Evolutionary conservation across 2,888 invertebrate species (phyloP).

Genomic region (Sphaeridia pumilis): DNA sequence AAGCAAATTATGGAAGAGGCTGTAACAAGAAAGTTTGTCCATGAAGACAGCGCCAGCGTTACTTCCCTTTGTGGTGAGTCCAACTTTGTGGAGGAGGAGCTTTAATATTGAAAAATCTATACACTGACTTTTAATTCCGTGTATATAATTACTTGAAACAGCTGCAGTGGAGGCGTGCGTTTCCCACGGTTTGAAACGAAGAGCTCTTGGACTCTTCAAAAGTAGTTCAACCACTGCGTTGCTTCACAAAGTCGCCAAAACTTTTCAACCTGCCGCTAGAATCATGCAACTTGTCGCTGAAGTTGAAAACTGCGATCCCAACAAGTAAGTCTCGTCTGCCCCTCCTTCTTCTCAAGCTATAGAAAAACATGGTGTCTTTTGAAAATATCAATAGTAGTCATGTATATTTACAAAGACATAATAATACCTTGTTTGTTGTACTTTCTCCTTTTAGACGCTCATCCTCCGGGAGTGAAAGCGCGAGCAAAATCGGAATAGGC

Average conservation of each 20-base stretch:
- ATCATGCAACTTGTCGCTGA: conserved; percentile 68
- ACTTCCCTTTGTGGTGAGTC: conserved; percentile 74
- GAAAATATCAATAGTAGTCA: too few relatives aligned
- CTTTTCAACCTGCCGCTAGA: conserved; percentile 53
- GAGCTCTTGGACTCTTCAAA: conserved; percentile 70
- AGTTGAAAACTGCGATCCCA: conserved; percentile 56
- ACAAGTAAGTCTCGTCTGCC: conserved; percentile 40
- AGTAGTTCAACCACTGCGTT: conserved; percentile 82
- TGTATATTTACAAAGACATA: too few relatives aligned
- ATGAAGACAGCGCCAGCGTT: conserved; percentile 82
- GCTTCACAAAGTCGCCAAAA: conserved; percentile 79
- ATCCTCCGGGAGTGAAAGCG: conserved; percentile 52
- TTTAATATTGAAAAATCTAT: too few relatives aligned
- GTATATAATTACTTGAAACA: conserved; percentile 36
- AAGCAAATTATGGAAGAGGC: conserved; percentile 95
- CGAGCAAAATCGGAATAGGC: conserved; percentile 45
- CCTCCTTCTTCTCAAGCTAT: too few relatives aligned
- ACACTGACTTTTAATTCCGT: too few relatives aligned
- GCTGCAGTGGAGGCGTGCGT: conserved; percentile 81
- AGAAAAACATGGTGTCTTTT: too few relatives aligned
- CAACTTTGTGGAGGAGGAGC: too few relatives aligned
- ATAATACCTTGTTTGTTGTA: too few relatives aligned
- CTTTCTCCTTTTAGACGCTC: too few relatives aligned
- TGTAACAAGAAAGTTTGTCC: conserved; percentile 80
- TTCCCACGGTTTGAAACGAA: conserved; percentile 48